Conservation (phyloP, 92 coral and sea anemone genomes). For the Umimayanthus chanpuru region DNA sequence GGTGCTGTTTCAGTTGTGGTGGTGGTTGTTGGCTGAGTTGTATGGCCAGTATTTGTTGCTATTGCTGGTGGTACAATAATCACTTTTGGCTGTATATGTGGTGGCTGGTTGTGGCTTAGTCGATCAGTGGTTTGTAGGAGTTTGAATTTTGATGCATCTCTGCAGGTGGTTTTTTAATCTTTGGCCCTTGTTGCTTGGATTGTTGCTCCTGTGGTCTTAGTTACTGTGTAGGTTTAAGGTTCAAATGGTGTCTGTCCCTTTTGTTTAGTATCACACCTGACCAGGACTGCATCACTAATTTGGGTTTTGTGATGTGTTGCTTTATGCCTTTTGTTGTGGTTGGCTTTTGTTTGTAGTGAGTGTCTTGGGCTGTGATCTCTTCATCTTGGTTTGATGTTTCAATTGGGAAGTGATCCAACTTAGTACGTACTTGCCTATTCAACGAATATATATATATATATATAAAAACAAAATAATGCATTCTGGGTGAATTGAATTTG, state of each 20-base stretch:
- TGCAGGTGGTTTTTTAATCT: slow-evolving; percentile 54
- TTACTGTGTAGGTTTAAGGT: slow-evolving; percentile 39
- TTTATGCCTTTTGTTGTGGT: slow-evolving; percentile 41
- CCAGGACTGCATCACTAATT: too few species aligned
- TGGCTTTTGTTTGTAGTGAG: slow-evolving; percentile 53
- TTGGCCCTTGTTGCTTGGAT: slow-evolving; percentile 10
- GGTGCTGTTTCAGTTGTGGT: slow-evolving; percentile 44
- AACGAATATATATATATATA: not conserved
- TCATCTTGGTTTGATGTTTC: slow-evolving; percentile 43
- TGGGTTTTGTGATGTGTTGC: too few species aligned
- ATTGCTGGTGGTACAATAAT: not conserved
- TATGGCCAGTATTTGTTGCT: not conserved
- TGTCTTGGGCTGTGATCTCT: slow-evolving; percentile 56
- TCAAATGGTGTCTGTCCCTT: slow-evolving; percentile 54
- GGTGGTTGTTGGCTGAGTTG: not conserved
- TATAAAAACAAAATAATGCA: too few species aligned
- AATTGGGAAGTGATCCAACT: slow-evolving; percentile 65
- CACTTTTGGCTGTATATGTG: not conserved
- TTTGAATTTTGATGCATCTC: slow-evolving; percentile 23
- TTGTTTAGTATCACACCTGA: too few species aligned
- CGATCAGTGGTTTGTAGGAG: slow-evolving; percentile 26
- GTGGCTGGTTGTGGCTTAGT: slow-evolving; percentile 34
- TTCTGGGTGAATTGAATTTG: too few species aligned
- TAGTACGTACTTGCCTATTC: slow-evolving; percentile 55
- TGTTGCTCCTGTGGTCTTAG: too few species aligned